Percentiles rank a stretch among this genome's conserved stretches.
These are phyloP conservation scores for Chrysaora quinquecirrha DNA, from an alignment of 30 jellyfish, hydroid and myxozoan species.

Conservation along the genomic window DNA sequence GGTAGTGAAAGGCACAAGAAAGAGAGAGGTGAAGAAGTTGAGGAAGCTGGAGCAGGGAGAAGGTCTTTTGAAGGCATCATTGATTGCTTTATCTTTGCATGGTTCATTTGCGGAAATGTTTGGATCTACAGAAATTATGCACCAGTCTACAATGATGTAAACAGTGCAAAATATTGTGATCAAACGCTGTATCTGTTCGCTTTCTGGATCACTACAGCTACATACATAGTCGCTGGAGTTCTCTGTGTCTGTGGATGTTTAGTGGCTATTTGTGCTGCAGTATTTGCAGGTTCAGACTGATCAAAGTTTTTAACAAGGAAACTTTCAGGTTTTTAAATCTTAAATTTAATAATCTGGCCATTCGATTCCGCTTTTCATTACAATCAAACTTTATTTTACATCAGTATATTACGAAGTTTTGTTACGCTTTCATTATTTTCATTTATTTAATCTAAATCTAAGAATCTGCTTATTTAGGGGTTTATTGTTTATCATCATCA, in stretches of 20 bases:
- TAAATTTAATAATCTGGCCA: too few relatives aligned
- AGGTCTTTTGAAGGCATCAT: slow-evolving; percentile 82
- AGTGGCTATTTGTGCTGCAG: slow-evolving; percentile 63
- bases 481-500: too few relatives aligned
- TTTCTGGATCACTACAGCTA: slow-evolving; percentile 91
- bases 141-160: slow-evolving; percentile 55
- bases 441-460: too few relatives aligned
- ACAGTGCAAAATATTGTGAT: slow-evolving; percentile 61
- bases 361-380: too few relatives aligned
- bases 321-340: too few relatives aligned
- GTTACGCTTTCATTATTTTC: too few relatives aligned
- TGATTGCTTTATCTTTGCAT: slow-evolving; percentile 88
- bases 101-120: slow-evolving; percentile 97
- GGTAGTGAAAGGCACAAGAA: slow-evolving; percentile 42
- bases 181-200: slow-evolving; percentile 84
- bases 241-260: slow-evolving; percentile 92
- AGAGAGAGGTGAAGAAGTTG: slow-evolving; percentile 38
- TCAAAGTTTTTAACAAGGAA: too few relatives aligned
- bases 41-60: slow-evolving; percentile 52
- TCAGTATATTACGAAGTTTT: too few relatives aligned
- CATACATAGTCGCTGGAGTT: slow-evolving; percentile 66
- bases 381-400: too few relatives aligned
- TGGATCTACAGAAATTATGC: slow-evolving; percentile 88
- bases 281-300: too few relatives aligned
- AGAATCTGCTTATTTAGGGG: too few relatives aligned